Percentiles rank a stretch among this genome's conserved stretches.
Conservation (phyloP, 2,888 invertebrate species). For the Anoncus sp. region DNA sequence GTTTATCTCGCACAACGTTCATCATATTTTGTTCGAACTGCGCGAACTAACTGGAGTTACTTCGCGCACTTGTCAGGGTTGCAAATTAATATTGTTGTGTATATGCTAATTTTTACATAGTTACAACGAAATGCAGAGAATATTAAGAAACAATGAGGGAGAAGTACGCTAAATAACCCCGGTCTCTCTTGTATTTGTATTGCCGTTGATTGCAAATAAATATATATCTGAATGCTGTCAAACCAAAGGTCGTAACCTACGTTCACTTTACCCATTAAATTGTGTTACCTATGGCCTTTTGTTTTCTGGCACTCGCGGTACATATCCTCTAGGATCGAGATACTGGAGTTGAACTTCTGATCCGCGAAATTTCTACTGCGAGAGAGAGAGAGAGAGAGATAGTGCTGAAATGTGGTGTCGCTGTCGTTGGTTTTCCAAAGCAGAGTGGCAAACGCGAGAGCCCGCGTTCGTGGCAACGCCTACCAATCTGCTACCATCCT, state of each 20-base stretch:
- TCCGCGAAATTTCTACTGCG: slow-evolving; percentile 8
- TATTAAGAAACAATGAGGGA: too few species aligned
- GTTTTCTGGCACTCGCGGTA: neutral
- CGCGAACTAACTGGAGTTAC: too few species aligned
- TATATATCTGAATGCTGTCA: neutral
- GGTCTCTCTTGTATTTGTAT: neutral
- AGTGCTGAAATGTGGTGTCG: slow-evolving; percentile 32
- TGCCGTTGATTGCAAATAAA: neutral
- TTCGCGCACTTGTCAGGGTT: too few species aligned
- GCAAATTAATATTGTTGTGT: too few species aligned
- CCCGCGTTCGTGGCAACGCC: slow-evolving; percentile 75
- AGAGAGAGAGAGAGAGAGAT: slow-evolving; percentile 5
- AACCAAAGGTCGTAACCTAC: neutral
- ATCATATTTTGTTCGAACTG: too few species aligned
- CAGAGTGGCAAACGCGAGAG: slow-evolving; percentile 53
- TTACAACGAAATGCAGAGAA: too few species aligned
- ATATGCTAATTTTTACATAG: too few species aligned
- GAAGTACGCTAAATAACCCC: neutral
- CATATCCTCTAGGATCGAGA: slow-evolving; percentile 18
- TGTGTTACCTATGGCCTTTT: neutral
- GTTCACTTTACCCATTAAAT: neutral
- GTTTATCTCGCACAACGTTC: too few species aligned
- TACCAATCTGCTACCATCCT: slow-evolving; percentile 78
- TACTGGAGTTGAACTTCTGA: slow-evolving; percentile 23
- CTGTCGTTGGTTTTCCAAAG: slow-evolving; percentile 51